Conservation (phyloP, 2,888 invertebrate species). For the Hylaea fasciaria region DNA sequence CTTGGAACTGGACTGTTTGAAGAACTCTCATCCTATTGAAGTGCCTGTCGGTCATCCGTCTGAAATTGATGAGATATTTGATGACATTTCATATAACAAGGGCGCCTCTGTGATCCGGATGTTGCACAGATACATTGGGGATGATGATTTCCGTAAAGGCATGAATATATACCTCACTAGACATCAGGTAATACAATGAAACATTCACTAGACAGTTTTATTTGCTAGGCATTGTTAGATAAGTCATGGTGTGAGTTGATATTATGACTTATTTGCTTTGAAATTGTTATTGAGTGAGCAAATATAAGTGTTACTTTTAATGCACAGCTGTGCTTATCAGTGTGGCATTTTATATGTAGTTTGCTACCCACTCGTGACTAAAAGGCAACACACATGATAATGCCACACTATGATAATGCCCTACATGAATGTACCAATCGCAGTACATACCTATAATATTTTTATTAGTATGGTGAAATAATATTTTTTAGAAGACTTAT, state of each 20-base stretch:
- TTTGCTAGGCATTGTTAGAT: not conserved
- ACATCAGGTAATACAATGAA: slow-evolving; percentile 84
- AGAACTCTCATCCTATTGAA: slow-evolving; percentile 98
- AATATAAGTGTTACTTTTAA: slow-evolving; percentile 10
- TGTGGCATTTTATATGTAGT: slow-evolving; percentile 7
- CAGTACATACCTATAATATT: too few species aligned
- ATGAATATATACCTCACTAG: slow-evolving; percentile 95
- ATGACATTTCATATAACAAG: slow-evolving; percentile 98
- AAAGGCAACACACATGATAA: slow-evolving; percentile 7
- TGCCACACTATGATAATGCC: slow-evolving; percentile 29
- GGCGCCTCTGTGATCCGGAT: slow-evolving; percentile 97
- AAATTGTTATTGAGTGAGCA: slow-evolving; percentile 1
- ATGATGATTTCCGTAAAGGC: slow-evolving; percentile 95
- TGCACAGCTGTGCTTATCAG: slow-evolving; percentile 16
- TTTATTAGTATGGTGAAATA: too few species aligned
- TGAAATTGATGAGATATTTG: slow-evolving; percentile 99
- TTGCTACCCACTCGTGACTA: not conserved
- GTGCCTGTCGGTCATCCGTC: slow-evolving; percentile 97
- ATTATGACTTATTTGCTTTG: slow-evolving; percentile 1
- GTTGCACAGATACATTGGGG: slow-evolving; percentile 97
- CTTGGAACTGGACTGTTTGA: slow-evolving; percentile 93
- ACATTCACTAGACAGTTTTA: not conserved
- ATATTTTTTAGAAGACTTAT: too few species aligned
- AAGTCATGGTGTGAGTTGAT: not conserved
- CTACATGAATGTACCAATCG: not conserved